Conservation (phyloP, 2,888 invertebrate species). For the Psylliodes chrysocephalus region DNA sequence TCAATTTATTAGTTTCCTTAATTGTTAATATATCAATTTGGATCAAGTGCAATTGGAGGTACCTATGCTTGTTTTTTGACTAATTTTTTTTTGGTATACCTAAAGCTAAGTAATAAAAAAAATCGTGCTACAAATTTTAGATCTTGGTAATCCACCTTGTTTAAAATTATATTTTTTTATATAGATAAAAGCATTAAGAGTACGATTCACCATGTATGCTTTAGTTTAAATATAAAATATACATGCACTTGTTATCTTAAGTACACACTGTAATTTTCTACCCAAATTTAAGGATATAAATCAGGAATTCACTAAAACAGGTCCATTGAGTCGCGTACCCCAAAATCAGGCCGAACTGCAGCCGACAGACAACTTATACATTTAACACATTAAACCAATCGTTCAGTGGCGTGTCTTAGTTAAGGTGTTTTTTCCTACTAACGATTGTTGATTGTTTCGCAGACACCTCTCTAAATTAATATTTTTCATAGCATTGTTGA, state of each 20-base stretch:
- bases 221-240: background rate
- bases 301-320: constrained; percentile 5
- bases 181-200: background rate
- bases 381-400: constrained; percentile 1
- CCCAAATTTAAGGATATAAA: constrained; percentile 11
- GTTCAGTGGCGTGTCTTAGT: background rate
- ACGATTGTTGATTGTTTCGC: no score
- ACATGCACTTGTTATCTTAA: constrained; percentile 15
- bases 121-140: no score
- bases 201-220: background rate
- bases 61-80: no score
- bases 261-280: constrained; percentile 16
- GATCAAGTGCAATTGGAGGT: no score
- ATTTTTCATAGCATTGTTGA: no score
- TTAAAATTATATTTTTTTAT: no score
- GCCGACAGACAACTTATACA: background rate
- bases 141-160: no score
- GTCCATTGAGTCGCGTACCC: background rate
- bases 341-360: constrained; percentile 1
- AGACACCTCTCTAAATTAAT: no score
- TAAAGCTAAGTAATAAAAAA: no score
- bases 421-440: background rate
- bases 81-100: no score
- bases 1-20: no score
- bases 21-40: no score